Conservation (phyloP, 2,888 invertebrate genomes). For the Metellina segmentata region DNA sequence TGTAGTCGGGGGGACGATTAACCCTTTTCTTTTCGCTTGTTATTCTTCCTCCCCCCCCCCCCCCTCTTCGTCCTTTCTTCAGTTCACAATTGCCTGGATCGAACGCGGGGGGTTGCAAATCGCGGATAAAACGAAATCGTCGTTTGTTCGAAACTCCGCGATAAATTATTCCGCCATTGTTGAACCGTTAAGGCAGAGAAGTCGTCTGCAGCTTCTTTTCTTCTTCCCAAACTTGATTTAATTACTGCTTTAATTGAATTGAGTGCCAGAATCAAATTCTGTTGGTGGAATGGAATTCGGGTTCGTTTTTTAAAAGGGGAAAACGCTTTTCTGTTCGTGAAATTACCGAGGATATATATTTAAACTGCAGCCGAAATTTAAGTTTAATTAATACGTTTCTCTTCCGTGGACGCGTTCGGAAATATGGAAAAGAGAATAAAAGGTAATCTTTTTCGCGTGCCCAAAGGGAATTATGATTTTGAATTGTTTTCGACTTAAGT, state of each 20-base stretch:
- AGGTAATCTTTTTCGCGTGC: constrained; percentile 4
- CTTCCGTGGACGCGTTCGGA: background rate
- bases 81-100: background rate
- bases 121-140: constrained; percentile 69
- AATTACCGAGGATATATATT: too few species aligned
- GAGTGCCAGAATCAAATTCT: constrained; percentile 43
- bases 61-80: background rate
- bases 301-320: background rate
- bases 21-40: constrained; percentile 65
- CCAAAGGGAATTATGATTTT: background rate
- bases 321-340: background rate
- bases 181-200: constrained; percentile 47
- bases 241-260: constrained; percentile 72
- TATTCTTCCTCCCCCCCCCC: constrained; percentile 53
- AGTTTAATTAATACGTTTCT: constrained; percentile 58
- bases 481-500: background rate
- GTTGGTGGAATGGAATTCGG: background rate
- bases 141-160: constrained; percentile 52
- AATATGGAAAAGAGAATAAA: constrained; percentile 19
- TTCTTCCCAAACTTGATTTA: constrained; percentile 65
- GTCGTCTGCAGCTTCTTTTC: background rate
- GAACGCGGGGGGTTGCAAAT: constrained; percentile 31
- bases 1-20: constrained; percentile 42
- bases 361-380: constrained; percentile 8
- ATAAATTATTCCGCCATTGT: constrained; percentile 72